A percentile compares a stretch with the other conserved stretches of the same genome.
Conservation (phyloP, 2,888 invertebrate species). For the Caenorhabditis angaria region DNA sequence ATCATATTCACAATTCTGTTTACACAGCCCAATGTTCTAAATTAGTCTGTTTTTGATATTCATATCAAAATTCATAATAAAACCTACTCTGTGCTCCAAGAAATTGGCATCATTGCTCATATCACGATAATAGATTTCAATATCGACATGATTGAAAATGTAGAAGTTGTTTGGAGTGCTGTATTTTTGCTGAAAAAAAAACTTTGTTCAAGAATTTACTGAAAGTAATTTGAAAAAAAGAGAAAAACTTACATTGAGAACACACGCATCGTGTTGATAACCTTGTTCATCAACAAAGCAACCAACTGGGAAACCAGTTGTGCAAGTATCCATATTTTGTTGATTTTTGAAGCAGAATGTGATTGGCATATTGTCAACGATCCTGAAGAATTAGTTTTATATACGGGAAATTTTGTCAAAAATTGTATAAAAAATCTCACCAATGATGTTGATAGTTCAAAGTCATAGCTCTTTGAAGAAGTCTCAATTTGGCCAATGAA, state of each 20-base stretch:
- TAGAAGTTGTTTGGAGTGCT: constrained; percentile 81
- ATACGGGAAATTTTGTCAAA: not conserved
- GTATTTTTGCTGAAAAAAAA: constrained; percentile 63
- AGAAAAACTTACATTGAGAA: constrained; percentile 72
- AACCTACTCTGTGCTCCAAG: constrained; percentile 76
- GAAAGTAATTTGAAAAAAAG: not conserved
- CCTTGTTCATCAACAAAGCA: constrained; percentile 82
- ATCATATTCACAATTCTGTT: not conserved
- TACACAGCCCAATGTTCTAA: not conserved
- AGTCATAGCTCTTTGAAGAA: constrained; percentile 89
- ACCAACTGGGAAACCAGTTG: constrained; percentile 96
- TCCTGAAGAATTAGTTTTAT: constrained; percentile 68
- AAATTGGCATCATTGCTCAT: constrained; percentile 82
- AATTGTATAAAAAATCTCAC: constrained; percentile 75
- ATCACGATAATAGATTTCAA: constrained; percentile 88
- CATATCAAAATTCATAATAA: constrained; percentile 52
- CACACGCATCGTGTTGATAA: constrained; percentile 76
- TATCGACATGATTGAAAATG: constrained; percentile 94
- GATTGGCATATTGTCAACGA: constrained; percentile 94
- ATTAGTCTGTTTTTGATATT: constrained; percentile 73
- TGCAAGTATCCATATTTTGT: constrained; percentile 77
- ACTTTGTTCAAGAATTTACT: not conserved
- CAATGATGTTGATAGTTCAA: constrained; percentile 98
- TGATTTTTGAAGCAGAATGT: constrained; percentile 87
- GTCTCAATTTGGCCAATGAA: constrained; percentile 80